Evolutionary conservation across 2,113 vertebrate species (phyloP).

Genomic region (Brachyistius frenatus): DNA sequence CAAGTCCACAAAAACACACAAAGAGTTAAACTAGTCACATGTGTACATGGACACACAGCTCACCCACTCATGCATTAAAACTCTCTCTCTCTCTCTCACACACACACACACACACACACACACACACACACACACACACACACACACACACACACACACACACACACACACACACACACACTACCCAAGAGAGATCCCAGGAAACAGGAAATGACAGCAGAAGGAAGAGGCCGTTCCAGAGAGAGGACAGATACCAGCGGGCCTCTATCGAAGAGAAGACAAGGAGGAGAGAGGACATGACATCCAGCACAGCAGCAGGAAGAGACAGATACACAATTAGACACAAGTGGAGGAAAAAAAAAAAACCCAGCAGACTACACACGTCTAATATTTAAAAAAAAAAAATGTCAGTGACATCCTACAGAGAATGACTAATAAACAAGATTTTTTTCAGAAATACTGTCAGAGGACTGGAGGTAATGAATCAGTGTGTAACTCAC

Average conservation of each 20-base stretch:
- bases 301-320: constrained; percentile 19
- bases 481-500: constrained; percentile 64
- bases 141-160: neutral
- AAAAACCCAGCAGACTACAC: neutral
- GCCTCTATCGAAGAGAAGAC: constrained; percentile 69
- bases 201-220: constrained; percentile 84
- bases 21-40: neutral
- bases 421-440: too few species aligned
- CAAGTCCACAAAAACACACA: constrained; percentile 6
- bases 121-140: too few species aligned
- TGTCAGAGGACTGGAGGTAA: neutral
- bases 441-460: neutral
- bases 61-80: neutral
- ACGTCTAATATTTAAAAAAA: too few species aligned
- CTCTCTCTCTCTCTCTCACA: too few species aligned
- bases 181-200: constrained; percentile 83
- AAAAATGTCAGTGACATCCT: too few species aligned
- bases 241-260: constrained; percentile 78
- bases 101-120: too few species aligned
- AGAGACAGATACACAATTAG: constrained; percentile 20
- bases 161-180: constrained; percentile 47
- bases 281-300: constrained; percentile 11
- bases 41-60: neutral
- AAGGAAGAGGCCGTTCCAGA: constrained; percentile 81
- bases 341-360: constrained; percentile 22